Base-by-base conservation (phyloP, 1,140 invertebrate species). In the Drosophila burlai region DNA sequence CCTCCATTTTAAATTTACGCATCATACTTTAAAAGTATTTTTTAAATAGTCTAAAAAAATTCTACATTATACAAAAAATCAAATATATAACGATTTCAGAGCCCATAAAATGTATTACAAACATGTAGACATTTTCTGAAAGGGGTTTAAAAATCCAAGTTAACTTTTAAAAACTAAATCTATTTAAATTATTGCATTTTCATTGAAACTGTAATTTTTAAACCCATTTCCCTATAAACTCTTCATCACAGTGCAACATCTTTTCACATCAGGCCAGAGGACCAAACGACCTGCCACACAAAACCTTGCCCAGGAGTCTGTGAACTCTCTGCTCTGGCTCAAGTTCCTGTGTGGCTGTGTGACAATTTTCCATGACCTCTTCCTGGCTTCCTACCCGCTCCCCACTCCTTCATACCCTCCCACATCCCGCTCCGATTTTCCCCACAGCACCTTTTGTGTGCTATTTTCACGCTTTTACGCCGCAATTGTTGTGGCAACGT, bases 391-490 rank as follows among this genome's bases (percentile, higher is more conserved):
- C 38, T 11, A 9, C 31, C 34, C 40, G n/a, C 43, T 26, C 5
- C 16, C 8, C 24, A 10, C 47, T n/a, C 13, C 15, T 15, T 26
- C 46, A 24, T n/a, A 1, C 21, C 24, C 47, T n/a, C 13, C 15
- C 24, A 47, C 46, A 24, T n/a, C 2, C 21, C 24, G 18, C 5
- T 24, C 60, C 29, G 18, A 47, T 52, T 49, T 67, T 40, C 13
- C 45, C 57, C 63, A 50, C 63, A 61, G 43, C 47, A 69, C 43
- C 68, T 52, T 73, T 82, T 78, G 76, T 80, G 18, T 67, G 68
- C 77, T 71, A 83, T 87, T 91, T 89, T 81, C 76, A 90, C 85
- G 85, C 81, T 89, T 89, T 89, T 89, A 90, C 86, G 84, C 84
- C 84, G 61, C 84, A 89, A 89, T 89, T 89, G 85, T 79, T 84